These are phyloP conservation scores for Paedocypris sp. DNA, from an alignment of 2,113 vertebrate genomes.

Conservation along the genomic window DNA sequence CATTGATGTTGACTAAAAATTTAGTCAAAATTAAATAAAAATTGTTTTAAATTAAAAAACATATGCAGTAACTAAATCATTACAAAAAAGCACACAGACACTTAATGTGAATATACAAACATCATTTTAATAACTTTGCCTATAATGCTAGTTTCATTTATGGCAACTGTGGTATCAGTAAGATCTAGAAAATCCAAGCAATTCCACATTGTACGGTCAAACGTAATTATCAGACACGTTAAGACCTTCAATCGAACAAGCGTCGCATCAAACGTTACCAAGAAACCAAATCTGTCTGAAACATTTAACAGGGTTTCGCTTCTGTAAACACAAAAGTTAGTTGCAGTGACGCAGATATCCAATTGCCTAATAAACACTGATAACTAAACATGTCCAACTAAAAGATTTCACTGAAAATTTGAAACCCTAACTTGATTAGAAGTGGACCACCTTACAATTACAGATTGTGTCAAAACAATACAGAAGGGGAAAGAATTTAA, in stretches of 20 bases:
- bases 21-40: too few species aligned
- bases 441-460: too few species aligned
- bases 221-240: too few species aligned
- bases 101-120: slow-evolving; percentile 2
- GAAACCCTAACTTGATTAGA: neutral
- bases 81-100: neutral
- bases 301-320: too few species aligned
- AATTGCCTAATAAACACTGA: too few species aligned
- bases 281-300: neutral
- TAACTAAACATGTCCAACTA: neutral
- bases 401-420: neutral
- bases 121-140: slow-evolving; percentile 10
- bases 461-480: too few species aligned
- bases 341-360: too few species aligned
- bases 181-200: neutral
- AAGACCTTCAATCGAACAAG: neutral
- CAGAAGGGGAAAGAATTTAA: too few species aligned
- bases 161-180: neutral
- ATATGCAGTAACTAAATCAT: too few species aligned
- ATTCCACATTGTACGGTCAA: neutral
- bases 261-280: neutral
- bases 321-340: too few species aligned
- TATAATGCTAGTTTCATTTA: neutral
- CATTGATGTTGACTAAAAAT: too few species aligned
- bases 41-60: too few species aligned